Conservation (phyloP, 2,888 invertebrate genomes). For the Pilophorus perplexus region DNA sequence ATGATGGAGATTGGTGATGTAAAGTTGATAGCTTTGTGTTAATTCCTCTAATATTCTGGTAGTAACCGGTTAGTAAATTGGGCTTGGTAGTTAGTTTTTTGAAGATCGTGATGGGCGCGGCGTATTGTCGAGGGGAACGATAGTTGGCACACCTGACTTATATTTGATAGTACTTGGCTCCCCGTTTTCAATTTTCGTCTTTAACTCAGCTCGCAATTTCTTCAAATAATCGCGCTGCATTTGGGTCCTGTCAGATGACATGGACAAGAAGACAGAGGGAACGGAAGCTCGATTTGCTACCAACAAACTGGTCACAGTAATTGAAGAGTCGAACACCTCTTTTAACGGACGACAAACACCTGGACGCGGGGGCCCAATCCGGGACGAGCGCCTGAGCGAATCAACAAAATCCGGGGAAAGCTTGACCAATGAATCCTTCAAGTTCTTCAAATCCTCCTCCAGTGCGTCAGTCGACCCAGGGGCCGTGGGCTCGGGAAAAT, state of each 20-base stretch:
- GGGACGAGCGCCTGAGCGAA: neutral
- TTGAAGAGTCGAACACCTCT: neutral
- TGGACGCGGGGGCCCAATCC: neutral
- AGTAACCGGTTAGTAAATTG: neutral
- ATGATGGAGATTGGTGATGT: neutral
- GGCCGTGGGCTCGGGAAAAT: neutral
- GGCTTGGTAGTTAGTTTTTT: neutral
- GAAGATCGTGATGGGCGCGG: neutral
- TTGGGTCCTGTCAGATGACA: slow-evolving; percentile 7
- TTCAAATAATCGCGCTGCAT: neutral
- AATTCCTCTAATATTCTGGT: neutral
- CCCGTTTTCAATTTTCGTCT: neutral
- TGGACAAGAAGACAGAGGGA: neutral
- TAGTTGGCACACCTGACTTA: neutral
- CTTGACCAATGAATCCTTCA: neutral
- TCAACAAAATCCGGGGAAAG: neutral
- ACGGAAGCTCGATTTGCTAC: neutral
- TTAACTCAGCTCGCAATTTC: neutral
- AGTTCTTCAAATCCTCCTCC: neutral
- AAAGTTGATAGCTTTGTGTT: neutral
- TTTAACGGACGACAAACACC: neutral
- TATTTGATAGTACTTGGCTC: slow-evolving; percentile 12
- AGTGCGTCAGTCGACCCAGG: neutral
- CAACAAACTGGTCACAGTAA: neutral
- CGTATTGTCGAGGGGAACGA: neutral